phyloP scores from a whole-genome alignment of 2,113 vertebrate species.

The Eulemur macaco region DNA sequence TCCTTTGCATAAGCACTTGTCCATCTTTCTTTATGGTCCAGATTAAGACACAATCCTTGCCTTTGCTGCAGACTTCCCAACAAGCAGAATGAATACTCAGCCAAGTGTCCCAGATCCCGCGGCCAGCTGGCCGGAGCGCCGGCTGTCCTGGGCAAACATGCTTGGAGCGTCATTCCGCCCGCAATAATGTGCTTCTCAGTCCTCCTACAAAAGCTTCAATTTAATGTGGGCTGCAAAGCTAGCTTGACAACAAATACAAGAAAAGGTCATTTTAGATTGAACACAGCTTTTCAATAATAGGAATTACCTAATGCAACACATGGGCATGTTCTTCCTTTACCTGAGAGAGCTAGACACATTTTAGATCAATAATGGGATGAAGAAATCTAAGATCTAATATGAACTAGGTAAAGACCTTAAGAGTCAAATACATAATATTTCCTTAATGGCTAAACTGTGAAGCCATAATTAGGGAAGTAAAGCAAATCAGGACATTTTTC shows the following conservation, averaged over 20 bases:
- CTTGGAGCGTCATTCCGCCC: constrained; percentile 31
- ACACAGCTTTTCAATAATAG: constrained; percentile 78
- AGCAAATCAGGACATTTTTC: constrained; percentile 32
- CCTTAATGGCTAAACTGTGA: neutral
- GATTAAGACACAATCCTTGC: constrained; percentile 63
- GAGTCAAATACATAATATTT: neutral
- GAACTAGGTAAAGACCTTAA: constrained; percentile 44
- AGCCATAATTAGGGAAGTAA: constrained; percentile 14
- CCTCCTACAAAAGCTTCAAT: constrained; percentile 67
- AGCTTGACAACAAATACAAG: constrained; percentile 76
- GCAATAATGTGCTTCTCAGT: constrained; percentile 62
- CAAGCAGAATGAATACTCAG: neutral
- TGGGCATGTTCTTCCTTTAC: constrained; percentile 61
- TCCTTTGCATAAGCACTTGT: neutral
- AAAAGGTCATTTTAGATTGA: constrained; percentile 83
- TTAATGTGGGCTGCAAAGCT: constrained; percentile 67
- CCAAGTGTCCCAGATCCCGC: neutral
- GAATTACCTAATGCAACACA: constrained; percentile 74
- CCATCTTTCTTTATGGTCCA: neutral
- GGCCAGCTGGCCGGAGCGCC: constrained; percentile 51
- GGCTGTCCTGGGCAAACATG: constrained; percentile 67
- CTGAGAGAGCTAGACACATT: constrained; percentile 63
- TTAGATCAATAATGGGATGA: constrained; percentile 65
- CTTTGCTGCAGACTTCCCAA: constrained; percentile 54
- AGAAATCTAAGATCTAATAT: constrained; percentile 62